Conservation (phyloP, 2,888 invertebrate genomes). For the Dicranocentrus wangi region DNA sequence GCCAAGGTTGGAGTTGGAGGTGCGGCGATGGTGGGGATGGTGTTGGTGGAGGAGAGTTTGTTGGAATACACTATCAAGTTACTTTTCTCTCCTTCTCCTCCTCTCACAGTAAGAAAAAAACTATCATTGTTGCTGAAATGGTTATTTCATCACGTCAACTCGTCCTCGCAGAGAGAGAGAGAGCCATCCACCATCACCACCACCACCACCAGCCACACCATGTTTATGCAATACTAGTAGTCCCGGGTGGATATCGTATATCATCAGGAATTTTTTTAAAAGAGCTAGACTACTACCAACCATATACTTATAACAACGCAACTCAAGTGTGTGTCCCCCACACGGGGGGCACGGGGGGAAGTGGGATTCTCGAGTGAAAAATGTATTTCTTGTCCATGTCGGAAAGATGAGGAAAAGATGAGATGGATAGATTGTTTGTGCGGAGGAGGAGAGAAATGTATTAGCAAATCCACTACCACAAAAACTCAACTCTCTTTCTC, state of each 20-base stretch:
- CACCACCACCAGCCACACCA: no score
- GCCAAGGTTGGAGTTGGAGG: no score
- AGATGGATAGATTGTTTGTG: slow-evolving; percentile 31
- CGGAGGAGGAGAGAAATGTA: neutral
- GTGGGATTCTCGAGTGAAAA: slow-evolving; percentile 35
- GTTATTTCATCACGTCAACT: slow-evolving; percentile 45
- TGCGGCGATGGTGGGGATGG: no score
- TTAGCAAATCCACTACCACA: neutral
- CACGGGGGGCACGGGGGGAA: no score
- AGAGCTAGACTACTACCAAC: no score
- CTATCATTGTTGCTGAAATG: slow-evolving; percentile 45
- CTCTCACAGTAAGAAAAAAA: neutral
- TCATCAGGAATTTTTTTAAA: no score
- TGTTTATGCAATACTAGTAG: no score
- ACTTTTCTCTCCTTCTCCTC: slow-evolving; percentile 15
- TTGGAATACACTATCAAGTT: slow-evolving; percentile 12
- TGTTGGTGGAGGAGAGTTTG: no score
- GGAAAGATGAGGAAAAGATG: slow-evolving; percentile 56
- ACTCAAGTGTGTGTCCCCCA: no score
- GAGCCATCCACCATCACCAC: neutral
- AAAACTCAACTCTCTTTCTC: no score
- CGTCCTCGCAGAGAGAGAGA: neutral
- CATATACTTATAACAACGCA: no score
- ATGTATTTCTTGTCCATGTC: slow-evolving; percentile 48
- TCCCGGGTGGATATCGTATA: neutral